These are phyloP conservation scores for Drosophila lacteicornis DNA, from an alignment of 1,140 invertebrate species.

Conservation along the genomic window DNA sequence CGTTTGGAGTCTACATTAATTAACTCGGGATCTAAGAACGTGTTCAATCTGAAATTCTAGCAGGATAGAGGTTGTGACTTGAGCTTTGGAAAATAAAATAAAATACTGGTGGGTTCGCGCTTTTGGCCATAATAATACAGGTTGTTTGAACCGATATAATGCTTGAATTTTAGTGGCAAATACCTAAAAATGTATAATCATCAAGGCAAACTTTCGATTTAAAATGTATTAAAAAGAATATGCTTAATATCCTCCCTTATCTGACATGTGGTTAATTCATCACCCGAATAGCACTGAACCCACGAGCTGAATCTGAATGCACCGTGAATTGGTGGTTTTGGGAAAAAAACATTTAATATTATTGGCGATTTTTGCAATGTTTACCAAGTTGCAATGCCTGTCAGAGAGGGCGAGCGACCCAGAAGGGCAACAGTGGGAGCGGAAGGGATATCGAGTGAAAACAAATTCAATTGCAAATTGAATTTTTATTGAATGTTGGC, in stretches of 20 bases:
- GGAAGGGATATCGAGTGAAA: constrained; percentile 53
- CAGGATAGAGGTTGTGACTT: not conserved
- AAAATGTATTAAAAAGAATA: not conserved
- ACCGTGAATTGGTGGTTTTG: constrained; percentile 15
- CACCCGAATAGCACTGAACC: not conserved
- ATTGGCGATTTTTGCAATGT: constrained; percentile 73
- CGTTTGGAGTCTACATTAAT: not conserved
- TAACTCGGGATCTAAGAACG: not conserved
- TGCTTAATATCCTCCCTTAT: not conserved
- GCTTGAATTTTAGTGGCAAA: not conserved
- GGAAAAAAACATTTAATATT: constrained; percentile 40
- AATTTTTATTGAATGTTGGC: constrained; percentile 81
- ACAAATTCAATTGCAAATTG: constrained; percentile 80
- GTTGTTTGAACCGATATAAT: not conserved
- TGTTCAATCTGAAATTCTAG: not conserved
- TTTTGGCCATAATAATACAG: not conserved
- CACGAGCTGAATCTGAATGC: constrained; percentile 6
- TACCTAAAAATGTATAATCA: too few relatives aligned
- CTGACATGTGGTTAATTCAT: constrained; percentile 16
- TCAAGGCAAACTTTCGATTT: too few relatives aligned
- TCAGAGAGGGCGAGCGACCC: constrained; percentile 6
- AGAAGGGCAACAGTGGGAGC: not conserved
- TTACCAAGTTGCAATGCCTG: constrained; percentile 65
- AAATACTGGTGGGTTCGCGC: not conserved
- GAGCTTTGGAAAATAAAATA: not conserved